These are phyloP conservation scores for Rhabditoides inermis DNA, from an alignment of 2,888 invertebrate genomes.

Conservation along the genomic window DNA sequence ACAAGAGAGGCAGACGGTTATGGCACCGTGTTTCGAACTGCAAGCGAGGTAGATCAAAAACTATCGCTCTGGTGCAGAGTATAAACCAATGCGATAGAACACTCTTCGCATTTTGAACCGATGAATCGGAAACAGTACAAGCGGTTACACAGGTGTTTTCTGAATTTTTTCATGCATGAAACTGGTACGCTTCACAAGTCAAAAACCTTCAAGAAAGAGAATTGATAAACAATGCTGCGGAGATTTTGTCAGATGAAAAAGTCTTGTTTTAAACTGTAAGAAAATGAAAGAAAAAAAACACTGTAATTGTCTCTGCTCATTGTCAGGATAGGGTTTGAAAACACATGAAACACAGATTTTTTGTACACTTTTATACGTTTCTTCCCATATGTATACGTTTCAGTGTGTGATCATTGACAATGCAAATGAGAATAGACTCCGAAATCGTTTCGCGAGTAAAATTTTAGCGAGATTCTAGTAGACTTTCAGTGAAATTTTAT, in stretches of 20 bases:
- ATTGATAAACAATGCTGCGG: neutral
- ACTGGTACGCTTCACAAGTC: neutral
- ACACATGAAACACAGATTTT: neutral
- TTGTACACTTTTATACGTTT: neutral
- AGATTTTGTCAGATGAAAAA: neutral
- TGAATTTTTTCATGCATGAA: too few species aligned
- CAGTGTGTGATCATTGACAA: neutral
- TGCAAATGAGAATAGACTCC: neutral
- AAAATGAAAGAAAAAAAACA: neutral
- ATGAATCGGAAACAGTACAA: too few species aligned
- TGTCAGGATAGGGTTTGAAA: neutral
- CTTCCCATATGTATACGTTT: neutral
- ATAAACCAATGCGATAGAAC: too few species aligned
- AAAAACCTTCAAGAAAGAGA: neutral
- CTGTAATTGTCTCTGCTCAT: neutral
- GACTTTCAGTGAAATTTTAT: too few species aligned
- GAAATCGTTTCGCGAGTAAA: neutral
- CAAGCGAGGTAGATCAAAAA: too few species aligned
- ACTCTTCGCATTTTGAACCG: too few species aligned
- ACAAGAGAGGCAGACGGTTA: too few species aligned
- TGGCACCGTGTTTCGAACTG: too few species aligned
- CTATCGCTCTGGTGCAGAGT: too few species aligned
- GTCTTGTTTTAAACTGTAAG: neutral
- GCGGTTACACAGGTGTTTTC: too few species aligned
- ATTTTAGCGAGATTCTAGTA: too few species aligned